These are phyloP conservation scores for Motacilla tschutschensis DNA, from an alignment of 2,113 vertebrate genomes.

Conservation along the genomic window DNA sequence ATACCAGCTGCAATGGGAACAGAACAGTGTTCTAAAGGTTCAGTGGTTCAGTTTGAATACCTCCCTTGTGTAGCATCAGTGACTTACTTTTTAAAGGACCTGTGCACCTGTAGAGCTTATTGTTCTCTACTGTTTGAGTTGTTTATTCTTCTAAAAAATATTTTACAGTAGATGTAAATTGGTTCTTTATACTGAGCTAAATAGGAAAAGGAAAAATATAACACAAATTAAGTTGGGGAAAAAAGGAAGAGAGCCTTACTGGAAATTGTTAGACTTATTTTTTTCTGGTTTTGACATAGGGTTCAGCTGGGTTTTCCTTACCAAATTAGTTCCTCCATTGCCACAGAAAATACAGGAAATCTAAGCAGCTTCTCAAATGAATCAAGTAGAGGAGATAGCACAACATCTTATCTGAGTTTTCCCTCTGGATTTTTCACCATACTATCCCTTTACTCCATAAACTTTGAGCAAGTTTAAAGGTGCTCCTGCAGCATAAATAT, in stretches of 20 bases:
- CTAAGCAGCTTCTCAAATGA: constrained; percentile 20
- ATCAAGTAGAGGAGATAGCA: constrained; percentile 10
- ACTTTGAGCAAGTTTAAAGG: constrained; percentile 48
- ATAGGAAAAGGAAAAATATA: not conserved
- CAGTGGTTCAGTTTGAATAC: constrained; percentile 1
- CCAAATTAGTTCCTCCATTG: not conserved
- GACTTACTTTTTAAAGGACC: constrained; percentile 20
- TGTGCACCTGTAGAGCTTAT: not conserved
- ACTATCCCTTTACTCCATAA: not conserved
- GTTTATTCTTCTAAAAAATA: constrained; percentile 11
- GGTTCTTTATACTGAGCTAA: not conserved
- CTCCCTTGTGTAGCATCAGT: not conserved
- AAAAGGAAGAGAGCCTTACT: not conserved
- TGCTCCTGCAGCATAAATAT: constrained; percentile 2
- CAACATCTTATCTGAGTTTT: constrained; percentile 49
- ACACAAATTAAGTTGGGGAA: not conserved
- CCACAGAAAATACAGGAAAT: not conserved
- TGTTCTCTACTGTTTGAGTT: not conserved
- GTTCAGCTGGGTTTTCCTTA: constrained; percentile 11
- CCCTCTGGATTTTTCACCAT: constrained; percentile 34
- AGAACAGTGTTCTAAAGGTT: constrained; percentile 31
- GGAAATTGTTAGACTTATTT: not conserved
- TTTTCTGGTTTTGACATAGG: not conserved
- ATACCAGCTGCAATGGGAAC: constrained; percentile 37
- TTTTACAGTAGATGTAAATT: not conserved